phyloP scores from a whole-genome alignment of 1,140 invertebrate species.

The Leptoteleia sp. region DNA sequence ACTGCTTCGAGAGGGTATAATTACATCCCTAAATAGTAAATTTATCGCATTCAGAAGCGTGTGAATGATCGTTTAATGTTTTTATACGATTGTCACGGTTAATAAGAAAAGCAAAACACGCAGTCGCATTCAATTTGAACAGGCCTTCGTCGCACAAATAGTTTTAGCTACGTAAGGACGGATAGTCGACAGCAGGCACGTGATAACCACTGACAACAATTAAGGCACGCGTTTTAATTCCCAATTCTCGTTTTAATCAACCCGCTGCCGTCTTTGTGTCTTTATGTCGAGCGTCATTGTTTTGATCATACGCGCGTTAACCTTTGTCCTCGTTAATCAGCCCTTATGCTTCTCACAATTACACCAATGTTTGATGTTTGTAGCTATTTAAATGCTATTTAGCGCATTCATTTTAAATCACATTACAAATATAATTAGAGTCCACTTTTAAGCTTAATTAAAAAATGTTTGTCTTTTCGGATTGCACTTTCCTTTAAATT shows the following conservation, averaged over 20 bases:
- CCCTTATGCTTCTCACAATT: constrained; percentile 71
- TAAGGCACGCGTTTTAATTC: constrained; percentile 72
- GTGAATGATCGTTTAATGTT: constrained; percentile 28
- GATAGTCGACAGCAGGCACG: constrained; percentile 62
- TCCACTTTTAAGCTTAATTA: too few species aligned
- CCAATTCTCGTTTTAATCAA: constrained; percentile 79
- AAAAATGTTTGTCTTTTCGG: too few species aligned
- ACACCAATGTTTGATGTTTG: constrained; percentile 14
- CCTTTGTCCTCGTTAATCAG: constrained; percentile 74
- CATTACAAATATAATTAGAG: too few species aligned
- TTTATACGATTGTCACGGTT: constrained; percentile 35
- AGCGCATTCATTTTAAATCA: too few species aligned
- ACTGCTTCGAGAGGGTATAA: too few species aligned
- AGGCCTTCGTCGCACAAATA: constrained; percentile 37
- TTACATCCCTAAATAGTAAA: background rate
- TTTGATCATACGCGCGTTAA: constrained; percentile 61
- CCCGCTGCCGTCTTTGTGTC: constrained; percentile 67
- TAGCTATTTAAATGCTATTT: constrained; percentile 6
- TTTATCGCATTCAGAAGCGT: constrained; percentile 1
- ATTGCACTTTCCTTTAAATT: too few species aligned
- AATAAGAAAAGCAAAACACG: constrained; percentile 46
- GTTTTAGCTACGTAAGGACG: constrained; percentile 36
- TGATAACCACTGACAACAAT: constrained; percentile 71
- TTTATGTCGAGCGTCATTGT: constrained; percentile 70
- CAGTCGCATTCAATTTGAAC: constrained; percentile 59